phyloP scores from a whole-genome alignment of 1,140 invertebrate species.

The roundworm (Caenorhabditis elegans) region WBcel235 BX284605.5:11453001-11453500 shows the following conservation, averaged over 20 bases:
- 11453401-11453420: background rate
- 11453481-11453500: background rate
- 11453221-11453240: background rate
- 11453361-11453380: background rate
- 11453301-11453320: no score
- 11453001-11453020: no score
- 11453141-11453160: no score
- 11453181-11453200: background rate
- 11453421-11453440: background rate
- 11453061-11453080: no score
- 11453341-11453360: no score
- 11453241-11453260: slow-evolving; percentile 2
- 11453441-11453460: background rate
- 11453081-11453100: no score
- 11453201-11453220: background rate
- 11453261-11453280: background rate
- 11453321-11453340: no score
- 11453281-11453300: background rate
- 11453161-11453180: background rate
- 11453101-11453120: no score
- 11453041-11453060: no score
- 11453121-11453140: no score
- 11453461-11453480: background rate
- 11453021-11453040: no score
- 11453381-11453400: slow-evolving; percentile 12